phyloP scores from a whole-genome alignment of 2,797 vertebrate species.

The Myotis daubentonii region DNA sequence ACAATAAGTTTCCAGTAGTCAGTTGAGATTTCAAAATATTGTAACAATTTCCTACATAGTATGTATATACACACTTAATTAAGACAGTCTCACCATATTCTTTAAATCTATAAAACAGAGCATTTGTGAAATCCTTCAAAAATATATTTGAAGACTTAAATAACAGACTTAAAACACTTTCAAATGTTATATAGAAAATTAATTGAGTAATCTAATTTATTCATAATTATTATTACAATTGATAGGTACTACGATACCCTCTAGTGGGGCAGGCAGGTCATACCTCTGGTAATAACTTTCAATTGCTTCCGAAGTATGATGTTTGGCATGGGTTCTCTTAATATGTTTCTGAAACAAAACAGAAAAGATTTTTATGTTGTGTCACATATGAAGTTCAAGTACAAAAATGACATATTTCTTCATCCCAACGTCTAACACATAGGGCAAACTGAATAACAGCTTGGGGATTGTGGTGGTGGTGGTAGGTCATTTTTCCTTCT shows the following conservation, averaged over 20 bases:
- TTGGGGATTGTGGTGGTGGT: conserved; percentile 3
- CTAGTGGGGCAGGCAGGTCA: conserved; percentile 76
- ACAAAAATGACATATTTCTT: conserved; percentile 65
- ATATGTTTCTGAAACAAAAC: conserved; percentile 92
- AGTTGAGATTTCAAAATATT: not conserved
- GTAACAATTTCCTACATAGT: not conserved
- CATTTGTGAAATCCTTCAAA: conserved; percentile 36
- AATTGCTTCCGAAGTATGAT: conserved; percentile 91
- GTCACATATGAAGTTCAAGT: conserved; percentile 74
- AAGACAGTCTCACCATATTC: not conserved
- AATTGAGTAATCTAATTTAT: conserved; percentile 70
- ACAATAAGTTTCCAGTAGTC: not conserved
- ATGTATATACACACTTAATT: not conserved
- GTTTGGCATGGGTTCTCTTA: conserved; percentile 93
- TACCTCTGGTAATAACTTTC: conserved; percentile 94
- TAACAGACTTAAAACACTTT: conserved; percentile 25
- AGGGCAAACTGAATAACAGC: conserved; percentile 32
- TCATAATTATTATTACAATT: conserved; percentile 70
- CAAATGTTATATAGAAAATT: conserved; percentile 44
- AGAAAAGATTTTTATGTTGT: conserved; percentile 68
- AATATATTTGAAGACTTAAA: not conserved
- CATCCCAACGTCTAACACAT: conserved; percentile 53
- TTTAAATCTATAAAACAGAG: not conserved
- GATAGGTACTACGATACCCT: conserved; percentile 77
- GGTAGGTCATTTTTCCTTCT: conserved; percentile 42